A percentile compares a stretch with the other conserved stretches of the same genome.
These are phyloP conservation scores for Druon quercuslanigerum DNA, from an alignment of 1,140 invertebrate species.

Conservation along the genomic window DNA sequence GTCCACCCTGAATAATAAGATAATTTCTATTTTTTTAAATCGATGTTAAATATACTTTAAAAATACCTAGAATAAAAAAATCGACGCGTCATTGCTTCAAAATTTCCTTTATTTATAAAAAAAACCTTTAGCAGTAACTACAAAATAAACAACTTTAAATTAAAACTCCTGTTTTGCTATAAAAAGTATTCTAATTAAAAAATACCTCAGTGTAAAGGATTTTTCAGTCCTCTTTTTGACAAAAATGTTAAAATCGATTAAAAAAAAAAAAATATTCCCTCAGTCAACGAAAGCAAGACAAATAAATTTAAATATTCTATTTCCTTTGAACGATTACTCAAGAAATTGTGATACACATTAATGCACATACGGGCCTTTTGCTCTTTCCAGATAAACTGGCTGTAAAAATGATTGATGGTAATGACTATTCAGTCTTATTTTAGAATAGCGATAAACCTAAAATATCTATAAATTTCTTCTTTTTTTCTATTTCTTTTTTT, in stretches of 20 bases:
- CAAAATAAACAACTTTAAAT: too few species aligned
- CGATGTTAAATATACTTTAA: too few species aligned
- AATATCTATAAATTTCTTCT: slow-evolving; percentile 9
- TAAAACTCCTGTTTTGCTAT: too few species aligned
- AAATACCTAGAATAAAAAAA: too few species aligned
- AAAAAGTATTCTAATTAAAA: not conserved
- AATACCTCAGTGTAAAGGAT: not conserved
- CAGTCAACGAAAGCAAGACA: not conserved
- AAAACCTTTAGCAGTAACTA: too few species aligned
- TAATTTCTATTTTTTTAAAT: too few species aligned
- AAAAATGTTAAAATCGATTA: not conserved
- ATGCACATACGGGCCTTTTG: slow-evolving; percentile 22
- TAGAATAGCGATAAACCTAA: slow-evolving; percentile 25
- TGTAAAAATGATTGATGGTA: slow-evolving; percentile 28
- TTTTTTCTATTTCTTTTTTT: not conserved
- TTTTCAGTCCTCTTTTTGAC: not conserved
- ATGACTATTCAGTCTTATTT: slow-evolving; percentile 30
- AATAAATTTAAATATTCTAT: slow-evolving; percentile 26
- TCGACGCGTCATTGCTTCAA: too few species aligned
- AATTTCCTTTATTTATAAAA: too few species aligned
- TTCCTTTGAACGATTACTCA: slow-evolving; percentile 21
- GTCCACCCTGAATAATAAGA: too few species aligned
- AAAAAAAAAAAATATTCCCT: not conserved
- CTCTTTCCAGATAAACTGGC: slow-evolving; percentile 24
- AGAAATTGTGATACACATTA: slow-evolving; percentile 30